Base-by-base conservation (phyloP, 64 coral and sea anemone genomes). In the Stichodactyla mertensii region DNA sequence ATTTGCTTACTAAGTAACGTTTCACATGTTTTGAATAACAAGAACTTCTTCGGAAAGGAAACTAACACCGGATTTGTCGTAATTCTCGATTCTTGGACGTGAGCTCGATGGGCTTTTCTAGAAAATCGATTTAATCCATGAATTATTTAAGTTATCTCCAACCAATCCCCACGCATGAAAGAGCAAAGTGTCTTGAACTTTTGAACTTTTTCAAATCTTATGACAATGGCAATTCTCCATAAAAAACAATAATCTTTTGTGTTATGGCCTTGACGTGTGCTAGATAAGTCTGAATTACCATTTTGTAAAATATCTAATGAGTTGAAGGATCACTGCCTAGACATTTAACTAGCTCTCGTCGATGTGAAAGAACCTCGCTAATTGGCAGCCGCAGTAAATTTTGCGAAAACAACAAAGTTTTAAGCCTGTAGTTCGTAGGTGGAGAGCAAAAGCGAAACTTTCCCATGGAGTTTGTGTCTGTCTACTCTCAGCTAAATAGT, bases 151-250 rank as follows among this genome's bases (percentile, higher is more conserved):
- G 36, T 45, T 74, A 74, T 74, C 27, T 13, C 11, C n/a, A 10
- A 28, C 8, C 27, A 10, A 74, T 74, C 69, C 12, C 69, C 12
- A 74, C 27, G 69, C 69, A 74, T 74, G 69, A 10, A 8, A 27
- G 26, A 74, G 4, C 24, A 27, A 74, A 74, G 22, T 74, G 24
- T 14, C 10, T 31, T 74, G 69, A 74, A 31, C 24, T 74, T 74
- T 74, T 74, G 69, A 74, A 31, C 69, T 74, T 74, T 74, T 28
- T 58, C 4, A 74, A 1, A 74, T 6, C 69, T 74, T 28, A 0
- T 74, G 10, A 28, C 69, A 74, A 74, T 74, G 23, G 69, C 27
- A 74, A 74, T 74, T 74, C 69, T 74, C 69, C 69, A n/a, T 74
- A 8, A n/a, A 74, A 74, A 74, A 27, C 69, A 74, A 74, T 66